phyloP scores from a whole-genome alignment of 2,888 invertebrate genomes.

The Athalia circularis region DNA sequence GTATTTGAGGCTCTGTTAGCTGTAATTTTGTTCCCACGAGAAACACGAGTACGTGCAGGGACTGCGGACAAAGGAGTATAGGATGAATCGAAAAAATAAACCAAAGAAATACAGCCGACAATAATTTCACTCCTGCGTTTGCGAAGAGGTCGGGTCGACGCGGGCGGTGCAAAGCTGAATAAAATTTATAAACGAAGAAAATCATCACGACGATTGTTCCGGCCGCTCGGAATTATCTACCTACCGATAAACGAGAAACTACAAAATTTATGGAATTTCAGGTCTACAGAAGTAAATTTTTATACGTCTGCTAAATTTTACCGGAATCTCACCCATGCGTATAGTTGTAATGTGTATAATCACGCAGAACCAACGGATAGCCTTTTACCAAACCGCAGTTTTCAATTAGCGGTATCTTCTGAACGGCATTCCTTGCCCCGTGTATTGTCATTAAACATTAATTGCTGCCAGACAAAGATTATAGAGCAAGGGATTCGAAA shows the following conservation, averaged over 20 bases:
- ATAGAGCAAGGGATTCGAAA: constrained; percentile 59
- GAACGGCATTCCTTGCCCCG: constrained; percentile 49
- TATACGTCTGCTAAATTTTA: too few species aligned
- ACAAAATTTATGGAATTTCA: constrained; percentile 3
- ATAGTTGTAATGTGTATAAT: neutral
- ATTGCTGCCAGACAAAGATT: constrained; percentile 65
- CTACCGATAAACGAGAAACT: constrained; percentile 14
- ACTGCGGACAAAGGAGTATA: constrained; percentile 31
- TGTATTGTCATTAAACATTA: constrained; percentile 67
- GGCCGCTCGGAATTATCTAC: neutral
- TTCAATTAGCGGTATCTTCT: constrained; percentile 67
- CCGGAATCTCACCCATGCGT: neutral
- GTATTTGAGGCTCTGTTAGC: constrained; percentile 63
- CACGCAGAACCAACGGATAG: constrained; percentile 17
- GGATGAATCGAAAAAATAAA: constrained; percentile 47
- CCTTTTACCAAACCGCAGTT: constrained; percentile 55
- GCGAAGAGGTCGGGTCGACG: neutral
- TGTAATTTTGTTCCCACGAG: constrained; percentile 63
- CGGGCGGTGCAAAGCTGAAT: neutral
- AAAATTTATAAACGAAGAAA: constrained; percentile 10
- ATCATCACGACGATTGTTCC: constrained; percentile 7
- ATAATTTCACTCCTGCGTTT: constrained; percentile 37
- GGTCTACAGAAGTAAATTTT: constrained; percentile 2
- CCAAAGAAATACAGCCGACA: constrained; percentile 40
- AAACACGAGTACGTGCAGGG: constrained; percentile 60